Evolutionary conservation across 2,888 invertebrate species (phyloP).

Genomic region (Macrophya alboannulata): DNA sequence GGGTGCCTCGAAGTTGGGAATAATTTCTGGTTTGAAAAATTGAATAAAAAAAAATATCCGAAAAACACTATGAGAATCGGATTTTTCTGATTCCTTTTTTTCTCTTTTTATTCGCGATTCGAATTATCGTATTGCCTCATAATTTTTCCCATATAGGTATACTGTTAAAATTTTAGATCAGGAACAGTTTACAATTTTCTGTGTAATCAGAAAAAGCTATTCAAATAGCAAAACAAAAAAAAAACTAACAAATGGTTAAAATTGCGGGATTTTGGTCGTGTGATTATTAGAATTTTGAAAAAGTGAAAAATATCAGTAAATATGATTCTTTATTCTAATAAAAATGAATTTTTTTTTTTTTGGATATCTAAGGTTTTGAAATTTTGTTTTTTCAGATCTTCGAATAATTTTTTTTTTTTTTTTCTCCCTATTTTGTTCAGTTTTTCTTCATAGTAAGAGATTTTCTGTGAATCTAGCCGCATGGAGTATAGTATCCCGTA

Average conservation of each 20-base stretch:
- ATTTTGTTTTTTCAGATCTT: not conserved
- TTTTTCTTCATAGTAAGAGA: not conserved
- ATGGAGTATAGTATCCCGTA: not conserved
- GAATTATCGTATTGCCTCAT: not conserved
- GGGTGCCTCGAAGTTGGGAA: not conserved
- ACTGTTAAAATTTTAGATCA: not conserved
- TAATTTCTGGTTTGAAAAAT: not conserved
- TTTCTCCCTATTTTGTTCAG: not conserved
- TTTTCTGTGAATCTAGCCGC: constrained; percentile 23
- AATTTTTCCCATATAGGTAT: not conserved
- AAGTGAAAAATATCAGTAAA: too few relatives aligned
- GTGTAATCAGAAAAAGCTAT: not conserved
- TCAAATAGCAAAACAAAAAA: not conserved
- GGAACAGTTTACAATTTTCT: not conserved
- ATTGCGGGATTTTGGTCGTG: not conserved
- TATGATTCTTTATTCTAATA: too few relatives aligned
- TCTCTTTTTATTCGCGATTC: not conserved
- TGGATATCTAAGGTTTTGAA: too few relatives aligned
- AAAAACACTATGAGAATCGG: not conserved
- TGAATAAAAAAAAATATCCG: too few relatives aligned
- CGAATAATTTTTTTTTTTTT: not conserved
- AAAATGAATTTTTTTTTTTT: not conserved
- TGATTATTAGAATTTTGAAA: too few relatives aligned
- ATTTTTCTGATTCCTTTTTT: not conserved
- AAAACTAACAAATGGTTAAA: not conserved